These are phyloP conservation scores for Bombus sylvicola DNA, from an alignment of 1,140 invertebrate genomes.

Conservation along the genomic window DNA sequence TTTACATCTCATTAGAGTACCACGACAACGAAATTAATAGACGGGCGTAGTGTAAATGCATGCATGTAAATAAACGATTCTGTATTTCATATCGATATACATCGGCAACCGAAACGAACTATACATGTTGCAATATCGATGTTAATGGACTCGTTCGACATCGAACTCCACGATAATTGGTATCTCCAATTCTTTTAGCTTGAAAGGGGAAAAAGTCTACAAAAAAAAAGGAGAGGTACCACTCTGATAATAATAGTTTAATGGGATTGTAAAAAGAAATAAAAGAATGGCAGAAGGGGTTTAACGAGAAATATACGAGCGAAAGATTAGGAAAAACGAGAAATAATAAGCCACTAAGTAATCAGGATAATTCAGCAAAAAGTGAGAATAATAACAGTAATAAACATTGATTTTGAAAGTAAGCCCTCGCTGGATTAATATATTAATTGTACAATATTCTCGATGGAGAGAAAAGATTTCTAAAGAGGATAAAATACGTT, in stretches of 20 bases:
- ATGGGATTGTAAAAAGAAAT: neutral
- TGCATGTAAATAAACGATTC: conserved; percentile 2
- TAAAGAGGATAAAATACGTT: neutral
- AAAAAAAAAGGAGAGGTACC: too few relatives aligned
- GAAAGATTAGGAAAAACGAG: neutral
- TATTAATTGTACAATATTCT: neutral
- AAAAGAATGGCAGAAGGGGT: neutral
- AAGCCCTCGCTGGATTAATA: neutral
- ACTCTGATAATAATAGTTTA: neutral
- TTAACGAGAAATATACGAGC: neutral
- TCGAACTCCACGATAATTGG: neutral
- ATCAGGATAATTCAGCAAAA: neutral
- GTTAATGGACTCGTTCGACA: neutral
- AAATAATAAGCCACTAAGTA: neutral
- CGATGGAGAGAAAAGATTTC: neutral
- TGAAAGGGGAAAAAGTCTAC: too few relatives aligned
- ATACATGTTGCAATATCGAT: neutral
- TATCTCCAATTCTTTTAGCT: too few relatives aligned
- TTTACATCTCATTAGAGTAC: conserved; percentile 23
- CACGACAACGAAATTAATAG: conserved; percentile 20
- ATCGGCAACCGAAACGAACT: neutral
- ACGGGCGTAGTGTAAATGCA: conserved; percentile 4
- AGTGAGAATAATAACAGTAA: neutral
- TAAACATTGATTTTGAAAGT: neutral
- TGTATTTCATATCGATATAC: neutral